Evolutionary conservation across 37 sponge, comb jelly and placozoan genomes (phyloP).

Genomic region (Spongilla lacustris): DNA sequence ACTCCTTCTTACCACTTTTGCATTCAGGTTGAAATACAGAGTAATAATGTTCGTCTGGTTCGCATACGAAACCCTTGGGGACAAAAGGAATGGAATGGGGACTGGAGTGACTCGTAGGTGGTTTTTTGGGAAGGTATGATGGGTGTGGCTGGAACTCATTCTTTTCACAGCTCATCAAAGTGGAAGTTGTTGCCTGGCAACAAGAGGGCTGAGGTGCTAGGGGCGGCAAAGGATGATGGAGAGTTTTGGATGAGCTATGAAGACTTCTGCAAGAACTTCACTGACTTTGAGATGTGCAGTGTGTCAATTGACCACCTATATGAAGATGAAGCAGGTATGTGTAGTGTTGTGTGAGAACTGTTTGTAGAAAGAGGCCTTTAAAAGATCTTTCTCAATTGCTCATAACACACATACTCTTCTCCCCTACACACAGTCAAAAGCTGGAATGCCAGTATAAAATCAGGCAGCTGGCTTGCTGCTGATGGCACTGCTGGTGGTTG

Average conservation of each 20-base stretch:
- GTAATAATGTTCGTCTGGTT: no score
- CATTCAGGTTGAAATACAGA: no score
- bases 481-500: constrained; percentile 83
- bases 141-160: background rate
- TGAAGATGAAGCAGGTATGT: constrained; percentile 69
- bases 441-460: constrained; percentile 51
- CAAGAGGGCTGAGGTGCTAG: constrained; percentile 28
- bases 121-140: no score
- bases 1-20: no score
- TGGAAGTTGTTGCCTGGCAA: constrained; percentile 44
- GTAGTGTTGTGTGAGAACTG: no score
- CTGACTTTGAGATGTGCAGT: constrained; percentile 88
- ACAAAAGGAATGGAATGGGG: constrained; percentile 83
- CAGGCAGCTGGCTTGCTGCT: constrained; percentile 53
- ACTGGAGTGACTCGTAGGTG: constrained; percentile 86
- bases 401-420: no score
- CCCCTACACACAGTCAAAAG: constrained; percentile 53
- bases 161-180: constrained; percentile 29
- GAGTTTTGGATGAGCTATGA: constrained; percentile 89
- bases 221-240: constrained; percentile 70
- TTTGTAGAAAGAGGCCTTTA: no score
- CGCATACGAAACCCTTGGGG: constrained; percentile 80
- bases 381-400: no score
- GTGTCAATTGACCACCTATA: constrained; percentile 73
- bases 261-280: constrained; percentile 81